Percentiles rank a stretch among this genome's conserved stretches.
phyloP scores from a whole-genome alignment of 2,888 invertebrate genomes.

The Himalopsyche anomala region DNA sequence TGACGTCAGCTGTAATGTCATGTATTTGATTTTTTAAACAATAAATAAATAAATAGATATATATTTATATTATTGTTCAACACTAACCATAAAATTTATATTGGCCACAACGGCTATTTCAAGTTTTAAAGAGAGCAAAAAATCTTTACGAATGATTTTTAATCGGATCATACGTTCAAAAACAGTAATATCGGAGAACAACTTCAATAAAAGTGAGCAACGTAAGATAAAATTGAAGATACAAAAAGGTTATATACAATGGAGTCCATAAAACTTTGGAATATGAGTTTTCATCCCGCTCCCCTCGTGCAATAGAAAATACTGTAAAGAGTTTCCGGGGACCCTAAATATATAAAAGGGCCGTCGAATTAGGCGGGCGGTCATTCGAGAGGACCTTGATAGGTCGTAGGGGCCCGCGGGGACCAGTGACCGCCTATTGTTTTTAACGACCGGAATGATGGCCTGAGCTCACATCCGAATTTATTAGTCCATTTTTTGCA shows the following conservation, averaged over 20 bases:
- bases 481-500: slow-evolving; percentile 31
- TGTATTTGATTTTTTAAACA: too few relatives aligned
- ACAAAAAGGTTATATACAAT: slow-evolving; percentile 34
- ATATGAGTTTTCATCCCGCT: slow-evolving; percentile 17
- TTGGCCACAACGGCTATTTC: background rate
- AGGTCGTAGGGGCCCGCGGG: slow-evolving; percentile 27
- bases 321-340: slow-evolving; percentile 32
- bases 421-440: slow-evolving; percentile 41
- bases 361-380: slow-evolving; percentile 42
- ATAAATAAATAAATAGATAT: too few relatives aligned
- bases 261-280: slow-evolving; percentile 37
- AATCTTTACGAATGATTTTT: background rate
- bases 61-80: too few relatives aligned
- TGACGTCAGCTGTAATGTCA: too few relatives aligned
- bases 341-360: slow-evolving; percentile 41
- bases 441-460: slow-evolving; percentile 45
- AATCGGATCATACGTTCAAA: background rate
- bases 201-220: slow-evolving; percentile 11
- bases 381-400: slow-evolving; percentile 36
- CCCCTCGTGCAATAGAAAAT: background rate
- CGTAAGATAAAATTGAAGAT: slow-evolving; percentile 5
- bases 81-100: background rate
- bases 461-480: slow-evolving; percentile 18
- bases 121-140: background rate
- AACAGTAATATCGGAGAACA: background rate